A percentile compares a stretch with the other conserved stretches of the same genome.
phyloP scores from a whole-genome alignment of 2,888 invertebrate species.

The Therioaphis trifolii region DNA sequence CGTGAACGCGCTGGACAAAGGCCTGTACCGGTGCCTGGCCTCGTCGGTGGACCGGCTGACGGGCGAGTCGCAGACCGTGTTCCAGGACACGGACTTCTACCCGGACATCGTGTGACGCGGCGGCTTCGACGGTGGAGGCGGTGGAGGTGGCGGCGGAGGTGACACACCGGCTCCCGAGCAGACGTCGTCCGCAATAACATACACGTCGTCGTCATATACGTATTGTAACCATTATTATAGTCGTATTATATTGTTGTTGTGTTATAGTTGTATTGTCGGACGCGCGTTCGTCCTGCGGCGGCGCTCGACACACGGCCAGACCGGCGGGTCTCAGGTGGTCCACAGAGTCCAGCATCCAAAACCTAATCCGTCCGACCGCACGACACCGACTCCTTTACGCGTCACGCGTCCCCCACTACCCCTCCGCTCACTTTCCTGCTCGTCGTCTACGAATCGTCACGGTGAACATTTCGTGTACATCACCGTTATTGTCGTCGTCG shows the following conservation, averaged over 20 bases:
- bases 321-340: no score
- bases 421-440: no score
- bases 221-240: neutral
- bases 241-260: neutral
- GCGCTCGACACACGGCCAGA: no score
- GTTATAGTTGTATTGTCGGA: neutral
- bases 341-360: no score
- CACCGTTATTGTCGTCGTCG: neutral
- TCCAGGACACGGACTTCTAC: slow-evolving; percentile 67
- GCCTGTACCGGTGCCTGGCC: slow-evolving; percentile 67
- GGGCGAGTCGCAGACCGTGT: slow-evolving; percentile 65
- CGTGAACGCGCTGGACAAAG: slow-evolving; percentile 66
- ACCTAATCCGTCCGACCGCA: no score
- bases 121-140: slow-evolving; percentile 55
- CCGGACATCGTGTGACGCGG: slow-evolving; percentile 64
- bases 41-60: slow-evolving; percentile 65
- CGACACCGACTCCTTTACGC: no score
- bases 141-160: slow-evolving; percentile 79
- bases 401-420: no score
- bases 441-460: no score
- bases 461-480: no score
- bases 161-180: slow-evolving; percentile 81
- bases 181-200: slow-evolving; percentile 74
- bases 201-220: neutral
- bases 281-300: neutral